Evolutionary conservation across 1,140 invertebrate species (phyloP).

Genomic region (Rhagoletis zephyria): DNA sequence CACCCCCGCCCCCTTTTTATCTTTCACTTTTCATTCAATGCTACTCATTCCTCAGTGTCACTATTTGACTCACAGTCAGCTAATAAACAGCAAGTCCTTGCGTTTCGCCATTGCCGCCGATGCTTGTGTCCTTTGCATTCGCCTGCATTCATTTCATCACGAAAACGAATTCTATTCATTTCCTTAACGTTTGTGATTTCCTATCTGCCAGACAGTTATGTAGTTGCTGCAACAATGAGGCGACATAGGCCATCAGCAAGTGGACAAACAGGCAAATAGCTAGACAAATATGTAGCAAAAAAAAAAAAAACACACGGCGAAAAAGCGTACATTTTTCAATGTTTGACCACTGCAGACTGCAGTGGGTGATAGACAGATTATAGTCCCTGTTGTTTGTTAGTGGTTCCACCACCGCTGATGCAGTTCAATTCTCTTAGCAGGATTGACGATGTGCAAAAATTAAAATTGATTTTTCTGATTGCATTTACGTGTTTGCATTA

Average conservation of each 20-base stretch:
- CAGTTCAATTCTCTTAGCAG: not conserved
- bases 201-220: constrained; percentile 25
- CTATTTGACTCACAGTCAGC: constrained; percentile 4
- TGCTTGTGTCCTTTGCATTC: not conserved
- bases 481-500: constrained; percentile 26
- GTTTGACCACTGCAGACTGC: not conserved
- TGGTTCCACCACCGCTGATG: not conserved
- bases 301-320: not conserved
- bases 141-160: constrained; percentile 37
- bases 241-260: constrained; percentile 43
- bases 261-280: constrained; percentile 46
- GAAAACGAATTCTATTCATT: constrained; percentile 50
- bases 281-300: not conserved
- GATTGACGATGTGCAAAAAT: not conserved
- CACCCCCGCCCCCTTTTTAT: not conserved
- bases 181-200: constrained; percentile 51
- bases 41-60: not conserved
- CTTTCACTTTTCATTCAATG: constrained; percentile 33
- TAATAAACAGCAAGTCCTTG: not conserved
- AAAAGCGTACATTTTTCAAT: constrained; percentile 9
- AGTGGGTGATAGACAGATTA: constrained; percentile 14
- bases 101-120: not conserved
- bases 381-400: not conserved
- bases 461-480: constrained; percentile 45
- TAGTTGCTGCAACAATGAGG: constrained; percentile 11